Base-by-base conservation (phyloP, 2,113 vertebrate species). In the Cinclus mexicanus region DNA sequence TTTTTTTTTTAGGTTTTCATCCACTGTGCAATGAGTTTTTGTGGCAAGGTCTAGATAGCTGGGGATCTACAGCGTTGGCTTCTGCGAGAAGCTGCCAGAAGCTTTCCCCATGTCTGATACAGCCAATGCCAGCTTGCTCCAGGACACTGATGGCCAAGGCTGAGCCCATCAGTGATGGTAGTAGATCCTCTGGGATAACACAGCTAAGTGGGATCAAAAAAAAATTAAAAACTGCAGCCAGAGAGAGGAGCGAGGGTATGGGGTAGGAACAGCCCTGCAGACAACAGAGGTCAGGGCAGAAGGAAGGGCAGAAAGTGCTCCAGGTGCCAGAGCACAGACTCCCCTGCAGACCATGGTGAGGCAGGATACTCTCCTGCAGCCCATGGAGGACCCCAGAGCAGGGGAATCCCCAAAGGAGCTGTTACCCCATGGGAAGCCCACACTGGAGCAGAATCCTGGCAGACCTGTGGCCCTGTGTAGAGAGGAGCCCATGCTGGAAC, bases 1-100 rank as follows among this genome's bases (percentile, higher is more conserved):
- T 24, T 88, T 93, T 88, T 93, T 81, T 75, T 29, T 42, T 8
- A 85, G 47, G 28, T 41, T 90, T 92, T 56, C 50, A 64, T 18
- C 42, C 42, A 44, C 50, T 50, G 23, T 37, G 37, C 57, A 44
- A 24, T 42, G 31, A 42, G 15, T 37, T 90, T 77, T 37, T 1
- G 0, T 39, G 72, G 42, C 42, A 71, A 90, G 15, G 50, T 42
- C 17, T 50, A 25, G 64, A 20, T 18, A 33, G 19, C 8, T 44
- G 33, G 15, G 31, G 16, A 70, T 31, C 42, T 33, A 33, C 26
- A 64, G 56, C 9, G 15, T 2, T 77, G 71, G 12, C 11, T 83
- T 49, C 47, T 42, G 35, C 35, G 56, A 83, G 47, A 42, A 83
- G 12, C 21, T 90, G 12, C 49, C 49, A 33, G 71, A 69, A 77